A percentile compares a stretch with the other conserved stretches of the same genome.
These are phyloP conservation scores for Nemoura dubitans DNA, from an alignment of 2,888 invertebrate genomes.

Conservation along the genomic window DNA sequence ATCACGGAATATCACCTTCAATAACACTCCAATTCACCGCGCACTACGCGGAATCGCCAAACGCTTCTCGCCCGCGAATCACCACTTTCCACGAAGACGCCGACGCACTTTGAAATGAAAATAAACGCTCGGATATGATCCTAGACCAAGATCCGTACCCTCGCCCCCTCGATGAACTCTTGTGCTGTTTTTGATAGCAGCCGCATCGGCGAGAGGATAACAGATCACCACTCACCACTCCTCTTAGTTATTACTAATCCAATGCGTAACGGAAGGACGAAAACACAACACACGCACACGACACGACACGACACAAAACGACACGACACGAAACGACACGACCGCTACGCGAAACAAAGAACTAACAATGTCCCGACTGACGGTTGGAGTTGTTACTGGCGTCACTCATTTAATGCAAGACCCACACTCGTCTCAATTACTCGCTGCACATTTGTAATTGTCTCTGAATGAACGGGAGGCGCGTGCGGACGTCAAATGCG, in stretches of 20 bases:
- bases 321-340: background rate
- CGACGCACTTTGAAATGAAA: background rate
- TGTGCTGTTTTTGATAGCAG: background rate
- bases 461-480: background rate
- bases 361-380: background rate
- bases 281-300: background rate
- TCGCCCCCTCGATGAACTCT: background rate
- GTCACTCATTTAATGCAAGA: background rate
- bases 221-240: background rate
- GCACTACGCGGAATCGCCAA: background rate
- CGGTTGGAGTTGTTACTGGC: background rate
- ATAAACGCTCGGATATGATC: background rate
- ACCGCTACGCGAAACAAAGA: background rate
- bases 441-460: background rate
- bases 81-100: no score
- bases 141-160: background rate
- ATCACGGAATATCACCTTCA: no score
- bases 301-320: background rate
- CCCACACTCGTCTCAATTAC: background rate
- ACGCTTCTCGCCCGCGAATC: background rate
- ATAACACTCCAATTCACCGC: background rate
- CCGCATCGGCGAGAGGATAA: background rate
- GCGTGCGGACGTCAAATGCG: background rate
- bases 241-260: no score
- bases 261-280: no score